phyloP scores from a whole-genome alignment of 2,797 vertebrate species.

The Pseudochirops corinnae region DNA sequence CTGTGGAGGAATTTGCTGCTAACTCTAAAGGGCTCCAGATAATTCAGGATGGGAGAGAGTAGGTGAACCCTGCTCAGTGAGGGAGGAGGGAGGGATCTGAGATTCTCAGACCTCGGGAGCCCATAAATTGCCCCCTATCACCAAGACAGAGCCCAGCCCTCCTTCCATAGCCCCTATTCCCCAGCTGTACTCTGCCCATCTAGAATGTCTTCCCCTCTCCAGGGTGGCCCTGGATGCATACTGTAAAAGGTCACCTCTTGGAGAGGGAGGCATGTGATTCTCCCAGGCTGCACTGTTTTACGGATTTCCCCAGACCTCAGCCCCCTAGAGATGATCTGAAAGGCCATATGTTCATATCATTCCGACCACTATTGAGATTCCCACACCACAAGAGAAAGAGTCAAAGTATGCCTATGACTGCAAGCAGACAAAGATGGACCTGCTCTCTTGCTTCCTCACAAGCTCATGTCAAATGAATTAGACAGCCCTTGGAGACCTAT shows the following conservation, averaged over 20 bases:
- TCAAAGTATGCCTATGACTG: neutral
- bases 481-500: neutral
- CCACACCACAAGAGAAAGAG: neutral
- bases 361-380: neutral
- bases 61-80: neutral
- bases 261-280: neutral
- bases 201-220: neutral
- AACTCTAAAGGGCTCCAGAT: neutral
- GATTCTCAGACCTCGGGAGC: neutral
- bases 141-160: neutral
- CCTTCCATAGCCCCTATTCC: neutral
- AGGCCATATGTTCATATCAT: too few relatives aligned
- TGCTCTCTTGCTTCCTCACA: neutral
- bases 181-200: neutral
- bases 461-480: neutral
- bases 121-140: neutral
- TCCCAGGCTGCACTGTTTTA: neutral
- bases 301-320: neutral
- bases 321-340: too few relatives aligned
- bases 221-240: neutral
- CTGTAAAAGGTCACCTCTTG: neutral
- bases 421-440: neutral
- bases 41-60: neutral
- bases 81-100: neutral
- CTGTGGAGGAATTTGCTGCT: neutral